phyloP scores from a whole-genome alignment of 2,888 invertebrate species.

The Eueremaeus valkanovi region DNA sequence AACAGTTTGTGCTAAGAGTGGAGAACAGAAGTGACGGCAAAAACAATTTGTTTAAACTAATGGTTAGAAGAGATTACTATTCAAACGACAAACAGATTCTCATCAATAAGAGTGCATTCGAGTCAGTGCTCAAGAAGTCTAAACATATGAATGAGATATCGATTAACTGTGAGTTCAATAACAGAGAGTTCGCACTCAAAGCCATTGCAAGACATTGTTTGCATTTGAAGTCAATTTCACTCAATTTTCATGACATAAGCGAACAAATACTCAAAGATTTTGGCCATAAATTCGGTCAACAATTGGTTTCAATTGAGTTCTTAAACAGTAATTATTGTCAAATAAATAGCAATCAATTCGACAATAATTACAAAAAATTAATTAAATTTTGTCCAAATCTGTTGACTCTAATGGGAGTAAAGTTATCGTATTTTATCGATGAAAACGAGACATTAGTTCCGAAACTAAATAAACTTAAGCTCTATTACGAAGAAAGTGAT shows the following conservation, averaged over 20 bases:
- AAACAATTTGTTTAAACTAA: background rate
- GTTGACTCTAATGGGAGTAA: background rate
- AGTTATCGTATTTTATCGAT: conserved; percentile 10
- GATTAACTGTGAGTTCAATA: background rate
- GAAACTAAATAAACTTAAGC: background rate
- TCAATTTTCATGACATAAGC: background rate
- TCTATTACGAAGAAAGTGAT: conserved; percentile 1
- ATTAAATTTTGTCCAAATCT: background rate
- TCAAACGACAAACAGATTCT: conserved; percentile 7
- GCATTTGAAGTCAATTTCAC: background rate
- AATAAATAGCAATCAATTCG: background rate
- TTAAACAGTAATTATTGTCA: background rate
- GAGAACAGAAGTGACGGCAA: background rate
- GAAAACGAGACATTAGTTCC: background rate
- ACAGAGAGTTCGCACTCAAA: background rate
- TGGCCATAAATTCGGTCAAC: background rate
- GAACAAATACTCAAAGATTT: background rate
- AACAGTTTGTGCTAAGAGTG: background rate
- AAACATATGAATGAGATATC: background rate
- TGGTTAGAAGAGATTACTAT: background rate
- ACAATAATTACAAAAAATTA: background rate
- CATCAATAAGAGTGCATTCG: background rate
- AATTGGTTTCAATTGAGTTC: background rate
- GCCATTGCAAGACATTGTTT: background rate
- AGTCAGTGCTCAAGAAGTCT: background rate